phyloP scores from a whole-genome alignment of 1,140 invertebrate species.

The Euwallacea fornicatus region DNA sequence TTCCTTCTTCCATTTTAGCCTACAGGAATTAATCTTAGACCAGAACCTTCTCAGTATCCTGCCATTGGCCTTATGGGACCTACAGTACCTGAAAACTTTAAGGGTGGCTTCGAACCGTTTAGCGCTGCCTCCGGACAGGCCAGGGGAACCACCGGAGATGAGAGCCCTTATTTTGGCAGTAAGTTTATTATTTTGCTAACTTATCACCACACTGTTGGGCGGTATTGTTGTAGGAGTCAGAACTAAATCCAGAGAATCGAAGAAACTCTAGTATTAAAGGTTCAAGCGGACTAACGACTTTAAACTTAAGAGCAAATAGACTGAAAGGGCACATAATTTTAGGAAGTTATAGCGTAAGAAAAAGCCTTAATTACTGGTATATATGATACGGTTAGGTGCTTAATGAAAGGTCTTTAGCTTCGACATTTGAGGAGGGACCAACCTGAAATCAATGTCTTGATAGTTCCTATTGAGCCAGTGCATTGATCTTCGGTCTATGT shows the following conservation, averaged over 20 bases:
- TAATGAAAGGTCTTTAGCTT: too few species aligned
- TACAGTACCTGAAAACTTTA: conserved; percentile 61
- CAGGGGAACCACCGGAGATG: conserved; percentile 54
- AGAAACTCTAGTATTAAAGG: conserved; percentile 17
- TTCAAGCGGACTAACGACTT: conserved; percentile 59
- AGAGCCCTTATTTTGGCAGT: conserved; percentile 54
- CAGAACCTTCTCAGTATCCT: conserved; percentile 68
- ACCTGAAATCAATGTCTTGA: too few species aligned
- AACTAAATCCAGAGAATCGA: conserved; percentile 40
- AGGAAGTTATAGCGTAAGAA: conserved; percentile 78
- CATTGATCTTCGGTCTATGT: too few species aligned
- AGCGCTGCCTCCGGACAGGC: conserved; percentile 55
- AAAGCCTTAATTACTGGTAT: not conserved
- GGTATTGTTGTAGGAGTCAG: conserved; percentile 37
- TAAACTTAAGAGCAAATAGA: conserved; percentile 74
- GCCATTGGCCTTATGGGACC: conserved; percentile 60
- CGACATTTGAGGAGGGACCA: too few species aligned
- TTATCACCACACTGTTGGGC: not conserved
- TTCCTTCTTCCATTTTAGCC: conserved; percentile 55
- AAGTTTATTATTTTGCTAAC: conserved; percentile 33
- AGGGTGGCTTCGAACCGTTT: conserved; percentile 66
- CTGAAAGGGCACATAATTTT: conserved; percentile 80
- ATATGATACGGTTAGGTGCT: too few species aligned
- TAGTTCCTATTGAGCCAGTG: too few species aligned
- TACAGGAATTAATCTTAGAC: conserved; percentile 70